Evolutionary conservation across 2,888 invertebrate species (phyloP), one percentile per base, ranked within the genome.

Genomic region (Ornithoptera priamus): DNA sequence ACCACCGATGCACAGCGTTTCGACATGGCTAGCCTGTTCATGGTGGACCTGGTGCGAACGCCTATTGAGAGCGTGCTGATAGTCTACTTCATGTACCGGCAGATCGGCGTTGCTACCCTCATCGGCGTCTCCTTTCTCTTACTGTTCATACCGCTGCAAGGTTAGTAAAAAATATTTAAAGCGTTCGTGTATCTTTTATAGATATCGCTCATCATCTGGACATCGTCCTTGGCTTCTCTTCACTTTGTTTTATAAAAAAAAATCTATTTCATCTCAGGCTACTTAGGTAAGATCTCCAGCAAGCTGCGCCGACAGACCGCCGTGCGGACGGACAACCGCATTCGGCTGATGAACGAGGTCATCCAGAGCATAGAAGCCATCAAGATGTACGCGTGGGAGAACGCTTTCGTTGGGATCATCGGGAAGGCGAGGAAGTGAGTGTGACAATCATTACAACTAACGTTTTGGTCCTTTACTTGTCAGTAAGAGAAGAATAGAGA

Each of bases 381-480:
- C 74, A 97, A 97, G 84, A 97, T 97, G 97, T 97, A 97, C 80
- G 96, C 96, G 0, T 97, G 97, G 95, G 97, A 97, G 84, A 94
- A 94, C 56, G 96, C 96, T 0, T 97, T 97, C 81, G 95, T 95
- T 0, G 92, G 93, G 56, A 93, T 97, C 50, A 95, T 98, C 10
- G 95, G 95, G 7, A 89, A 94, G 56, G 95, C 97, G 0, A 93
- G 98, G 76, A 94, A 39, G 10, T 39, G 39, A 39, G 39, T 39
- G 39, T 39, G 39, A 39, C 10, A 39, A 10, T 10, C 10, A 39
- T 39, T 39, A 39, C 39, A 39, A 39, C 39, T 39, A 7, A 1
- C 7, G 6, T 39, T 39, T 1, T 10, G 39, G 39, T 39, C 8
- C 10, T 39, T 39, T 39, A 39, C 2, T 10, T 10, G 7, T 39